Conservation (phyloP, 1,140 invertebrate genomes). For the Galleria mellonella region DNA sequence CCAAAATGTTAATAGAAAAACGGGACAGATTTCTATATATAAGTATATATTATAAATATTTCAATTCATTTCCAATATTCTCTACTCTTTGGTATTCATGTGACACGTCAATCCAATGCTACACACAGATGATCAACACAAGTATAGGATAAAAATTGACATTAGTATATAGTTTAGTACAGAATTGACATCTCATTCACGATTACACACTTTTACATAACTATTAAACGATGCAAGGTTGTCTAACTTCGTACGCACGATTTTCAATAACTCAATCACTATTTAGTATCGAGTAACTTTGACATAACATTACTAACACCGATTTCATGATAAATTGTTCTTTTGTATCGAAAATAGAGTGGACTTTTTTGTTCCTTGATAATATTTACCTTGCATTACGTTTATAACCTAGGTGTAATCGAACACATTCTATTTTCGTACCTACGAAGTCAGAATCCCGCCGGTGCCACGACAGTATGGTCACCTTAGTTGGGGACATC, state of each 20-base stretch:
- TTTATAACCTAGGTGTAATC: too few relatives aligned
- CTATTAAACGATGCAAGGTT: constrained; percentile 23
- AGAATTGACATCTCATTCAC: constrained; percentile 48
- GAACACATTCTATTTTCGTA: constrained; percentile 8
- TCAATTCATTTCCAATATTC: constrained; percentile 25
- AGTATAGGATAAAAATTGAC: constrained; percentile 23
- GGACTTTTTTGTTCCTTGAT: too few relatives aligned
- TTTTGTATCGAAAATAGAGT: too few relatives aligned
- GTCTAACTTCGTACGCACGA: constrained; percentile 7
- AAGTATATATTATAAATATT: constrained; percentile 34
- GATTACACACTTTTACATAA: constrained; percentile 32
- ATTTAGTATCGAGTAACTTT: too few relatives aligned
- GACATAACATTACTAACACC: too few relatives aligned
- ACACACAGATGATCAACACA: constrained; percentile 4
- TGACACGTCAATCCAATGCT: constrained; percentile 36
- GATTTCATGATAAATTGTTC: too few relatives aligned
- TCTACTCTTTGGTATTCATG: constrained; percentile 42
- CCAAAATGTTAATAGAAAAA: constrained; percentile 41
- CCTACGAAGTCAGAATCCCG: constrained; percentile 33
- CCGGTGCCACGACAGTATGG: constrained; percentile 16
- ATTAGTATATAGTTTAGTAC: constrained; percentile 15
- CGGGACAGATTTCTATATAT: constrained; percentile 36
- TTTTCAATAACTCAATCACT: neutral
- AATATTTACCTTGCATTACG: too few relatives aligned
- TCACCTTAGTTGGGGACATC: constrained; percentile 69